A percentile compares a stretch with the other conserved stretches of the same genome.
These are phyloP conservation scores for Palythoa grandis DNA, from an alignment of 92 coral and sea anemone genomes.

Conservation along the genomic window DNA sequence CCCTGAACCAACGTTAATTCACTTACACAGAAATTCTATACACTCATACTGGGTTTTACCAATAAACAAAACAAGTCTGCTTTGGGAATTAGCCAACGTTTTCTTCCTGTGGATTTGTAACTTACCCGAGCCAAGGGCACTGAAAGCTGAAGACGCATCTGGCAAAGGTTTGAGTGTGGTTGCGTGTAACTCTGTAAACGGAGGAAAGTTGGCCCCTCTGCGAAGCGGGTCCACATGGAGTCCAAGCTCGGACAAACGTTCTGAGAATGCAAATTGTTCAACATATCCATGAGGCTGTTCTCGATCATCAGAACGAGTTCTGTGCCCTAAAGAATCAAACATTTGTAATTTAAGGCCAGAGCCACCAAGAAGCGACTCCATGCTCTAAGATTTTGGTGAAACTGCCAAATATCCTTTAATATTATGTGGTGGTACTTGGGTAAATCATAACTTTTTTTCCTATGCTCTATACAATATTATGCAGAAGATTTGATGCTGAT, in stretches of 20 bases:
- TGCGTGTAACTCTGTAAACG: conserved; percentile 92
- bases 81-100: neutral
- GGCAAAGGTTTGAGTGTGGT: conserved; percentile 89
- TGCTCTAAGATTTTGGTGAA: conserved; percentile 18
- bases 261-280: conserved; percentile 92
- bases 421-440: neutral
- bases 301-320: conserved; percentile 97
- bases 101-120: neutral
- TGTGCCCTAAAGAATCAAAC: conserved; percentile 84
- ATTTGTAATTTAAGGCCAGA: conserved; percentile 40
- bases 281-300: conserved; percentile 87
- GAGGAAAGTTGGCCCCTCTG: conserved; percentile 82
- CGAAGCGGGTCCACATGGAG: conserved; percentile 76
- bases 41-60: neutral
- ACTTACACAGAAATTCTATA: neutral
- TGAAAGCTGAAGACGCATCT: conserved; percentile 89
- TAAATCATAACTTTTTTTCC: neutral
- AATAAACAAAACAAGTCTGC: neutral
- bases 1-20: neutral
- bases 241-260: conserved; percentile 87
- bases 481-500: neutral
- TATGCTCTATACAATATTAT: neutral
- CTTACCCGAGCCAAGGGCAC: conserved; percentile 89
- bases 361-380: conserved; percentile 20
- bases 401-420: neutral